These are phyloP conservation scores for Potamarius usumacintae DNA, from an alignment of 2,113 vertebrate genomes.

Conservation along the genomic window DNA sequence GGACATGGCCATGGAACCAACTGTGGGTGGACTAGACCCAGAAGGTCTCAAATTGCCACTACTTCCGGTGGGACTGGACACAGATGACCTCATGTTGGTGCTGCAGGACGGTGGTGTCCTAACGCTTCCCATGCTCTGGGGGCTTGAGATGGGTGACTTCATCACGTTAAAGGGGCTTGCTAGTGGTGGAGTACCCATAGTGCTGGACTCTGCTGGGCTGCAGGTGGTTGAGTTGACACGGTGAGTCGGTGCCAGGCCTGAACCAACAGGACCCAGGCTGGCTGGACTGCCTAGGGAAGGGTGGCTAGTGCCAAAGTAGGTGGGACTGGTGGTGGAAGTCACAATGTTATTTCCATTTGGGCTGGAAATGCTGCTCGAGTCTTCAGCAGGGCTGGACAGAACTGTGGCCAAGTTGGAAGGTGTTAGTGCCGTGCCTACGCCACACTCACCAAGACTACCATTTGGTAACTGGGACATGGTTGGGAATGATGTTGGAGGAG, in stretches of 20 bases:
- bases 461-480: conserved; percentile 68
- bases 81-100: conserved; percentile 83
- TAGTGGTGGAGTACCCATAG: conserved; percentile 88
- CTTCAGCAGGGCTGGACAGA: conserved; percentile 81
- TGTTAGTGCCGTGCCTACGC: conserved; percentile 66
- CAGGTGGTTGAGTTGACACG: conserved; percentile 82
- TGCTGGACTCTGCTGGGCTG: conserved; percentile 87
- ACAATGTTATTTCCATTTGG: conserved; percentile 84
- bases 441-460: conserved; percentile 73
- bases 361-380: conserved; percentile 72
- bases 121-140: conserved; percentile 90
- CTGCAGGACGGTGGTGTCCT: conserved; percentile 91
- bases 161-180: conserved; percentile 91
- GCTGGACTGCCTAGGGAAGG: conserved; percentile 80
- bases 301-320: conserved; percentile 79
- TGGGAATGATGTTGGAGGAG: conserved; percentile 72
- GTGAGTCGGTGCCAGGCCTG: conserved; percentile 79
- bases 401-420: conserved; percentile 74
- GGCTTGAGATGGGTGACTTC: conserved; percentile 94
- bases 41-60: conserved; percentile 79
- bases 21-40: conserved; percentile 85
- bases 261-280: conserved; percentile 77
- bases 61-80: conserved; percentile 86
- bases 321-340: conserved; percentile 86
- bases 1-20: conserved; percentile 70